Base-by-base conservation (phyloP, 92 coral and sea anemone genomes). In the Palythoa grandis region DNA sequence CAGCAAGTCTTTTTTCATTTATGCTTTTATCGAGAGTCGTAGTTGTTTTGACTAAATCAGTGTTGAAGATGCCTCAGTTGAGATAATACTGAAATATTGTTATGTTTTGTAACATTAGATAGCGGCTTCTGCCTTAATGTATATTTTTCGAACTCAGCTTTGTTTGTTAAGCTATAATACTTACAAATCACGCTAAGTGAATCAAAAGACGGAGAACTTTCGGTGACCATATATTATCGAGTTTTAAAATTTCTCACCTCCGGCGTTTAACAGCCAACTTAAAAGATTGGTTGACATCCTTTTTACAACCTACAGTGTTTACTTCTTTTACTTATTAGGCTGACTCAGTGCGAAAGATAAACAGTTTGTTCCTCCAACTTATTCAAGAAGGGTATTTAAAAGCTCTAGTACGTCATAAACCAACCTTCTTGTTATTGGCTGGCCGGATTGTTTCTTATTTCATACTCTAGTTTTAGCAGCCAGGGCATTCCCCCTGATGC, bases 401-500 rank as follows among this genome's bases (percentile, higher is more conserved):
- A 54, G 50, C 12, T 61, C 13, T 15, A 54, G 54, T 47, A 77
- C 70, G 70, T 57, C 23, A 58, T 19, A 57, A 57, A 10, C 35
- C 29, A 29, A 5, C 5, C 16, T 48, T 12, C 37, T 52, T 56
- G 23, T 54, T 40, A 56, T 77, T 77, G 82, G 82, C 0, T 43
- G 50, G 6, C 7, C 50, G 9, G 50, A 5, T 56, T 29, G 19
- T 11, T 54, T 20, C 10, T 56, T 58, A 76, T 29, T 29, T 76
- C 82, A 76, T 54, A 24, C 39, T 22, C 19, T 47, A 4, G 15
- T 29, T 56, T 77, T 0, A 56, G 70, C 82, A 29, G 35, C 35
- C 35, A 16, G 82, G 82, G 82, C 25, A 77, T 77, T 24, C 66
- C 82, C 82, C 82, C 11, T 58, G 5, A 19, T 15, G 17, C 65